Conservation (phyloP, 2,888 invertebrate genomes). For the Macrophya alboannulata region DNA sequence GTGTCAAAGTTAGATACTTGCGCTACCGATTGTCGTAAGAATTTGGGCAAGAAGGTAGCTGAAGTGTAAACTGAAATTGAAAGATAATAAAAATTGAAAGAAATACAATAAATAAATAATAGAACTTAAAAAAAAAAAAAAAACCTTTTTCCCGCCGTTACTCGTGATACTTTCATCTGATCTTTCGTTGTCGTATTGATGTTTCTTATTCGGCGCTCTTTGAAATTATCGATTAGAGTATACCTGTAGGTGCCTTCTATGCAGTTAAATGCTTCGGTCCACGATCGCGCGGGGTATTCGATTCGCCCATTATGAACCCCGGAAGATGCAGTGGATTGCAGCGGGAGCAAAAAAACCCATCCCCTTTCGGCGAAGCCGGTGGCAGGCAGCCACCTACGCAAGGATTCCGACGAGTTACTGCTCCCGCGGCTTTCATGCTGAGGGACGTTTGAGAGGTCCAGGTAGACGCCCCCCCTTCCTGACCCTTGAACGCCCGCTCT, state of each 20-base stretch:
- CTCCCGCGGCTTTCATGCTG: slow-evolving; percentile 17
- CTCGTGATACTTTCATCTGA: not conserved
- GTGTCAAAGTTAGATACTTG: not conserved
- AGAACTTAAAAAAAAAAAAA: not conserved
- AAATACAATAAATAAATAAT: too few species aligned
- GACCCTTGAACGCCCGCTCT: not conserved
- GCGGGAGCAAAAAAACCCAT: not conserved
- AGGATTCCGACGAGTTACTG: not conserved
- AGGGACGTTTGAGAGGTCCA: slow-evolving; percentile 38
- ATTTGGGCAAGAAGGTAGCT: not conserved
- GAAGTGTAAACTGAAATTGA: not conserved
- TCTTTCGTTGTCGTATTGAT: not conserved
- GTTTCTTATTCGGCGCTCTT: not conserved
- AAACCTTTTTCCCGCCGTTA: not conserved
- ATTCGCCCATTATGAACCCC: not conserved
- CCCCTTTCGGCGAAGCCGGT: not conserved
- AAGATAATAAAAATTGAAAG: not conserved
- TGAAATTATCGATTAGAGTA: not conserved
- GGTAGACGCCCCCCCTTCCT: slow-evolving; percentile 14
- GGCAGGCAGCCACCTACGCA: slow-evolving; percentile 22
- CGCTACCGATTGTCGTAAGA: not conserved
- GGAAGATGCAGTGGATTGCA: not conserved
- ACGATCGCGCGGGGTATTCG: not conserved
- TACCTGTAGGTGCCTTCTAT: not conserved
- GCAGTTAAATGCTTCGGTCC: not conserved